A percentile compares a stretch with the other conserved stretches of the same genome.
These are phyloP conservation scores for Allacma fusca DNA, from an alignment of 2,888 invertebrate genomes.

Conservation along the genomic window DNA sequence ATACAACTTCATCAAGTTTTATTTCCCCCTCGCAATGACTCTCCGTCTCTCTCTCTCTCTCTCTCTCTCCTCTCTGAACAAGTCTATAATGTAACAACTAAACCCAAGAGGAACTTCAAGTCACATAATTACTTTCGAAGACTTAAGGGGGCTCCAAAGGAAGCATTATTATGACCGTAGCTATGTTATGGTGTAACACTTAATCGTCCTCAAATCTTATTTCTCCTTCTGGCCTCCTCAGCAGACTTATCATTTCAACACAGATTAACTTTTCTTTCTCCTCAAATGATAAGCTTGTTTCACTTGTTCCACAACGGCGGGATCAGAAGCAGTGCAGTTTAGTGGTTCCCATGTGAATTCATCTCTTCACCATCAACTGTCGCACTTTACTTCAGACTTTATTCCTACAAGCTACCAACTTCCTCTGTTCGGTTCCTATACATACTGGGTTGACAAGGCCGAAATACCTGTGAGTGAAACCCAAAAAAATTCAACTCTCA, in stretches of 20 bases:
- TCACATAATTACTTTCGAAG: not conserved
- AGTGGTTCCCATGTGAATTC: not conserved
- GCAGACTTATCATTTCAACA: not conserved
- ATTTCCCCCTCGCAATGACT: no score
- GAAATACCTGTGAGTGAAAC: no score
- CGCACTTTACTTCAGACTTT: not conserved
- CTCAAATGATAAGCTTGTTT: not conserved
- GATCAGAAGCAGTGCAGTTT: not conserved
- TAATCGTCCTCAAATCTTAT: conserved; percentile 9
- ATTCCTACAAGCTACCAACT: not conserved
- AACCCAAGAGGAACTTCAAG: no score
- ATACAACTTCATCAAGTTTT: no score
- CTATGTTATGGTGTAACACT: not conserved
- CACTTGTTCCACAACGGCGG: not conserved
- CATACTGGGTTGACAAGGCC: no score
- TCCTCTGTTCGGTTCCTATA: not conserved
- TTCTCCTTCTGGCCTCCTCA: conserved; percentile 7
- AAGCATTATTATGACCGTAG: not conserved
- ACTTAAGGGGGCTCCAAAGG: not conserved
- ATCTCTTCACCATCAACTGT: not conserved
- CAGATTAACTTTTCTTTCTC: conserved; percentile 10
- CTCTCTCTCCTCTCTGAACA: no score
- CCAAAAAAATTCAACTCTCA: no score
- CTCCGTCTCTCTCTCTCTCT: no score
- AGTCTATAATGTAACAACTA: no score